Evolutionary conservation across 2,113 vertebrate species (phyloP).

Genomic region (Probosciger aterrimus): DNA sequence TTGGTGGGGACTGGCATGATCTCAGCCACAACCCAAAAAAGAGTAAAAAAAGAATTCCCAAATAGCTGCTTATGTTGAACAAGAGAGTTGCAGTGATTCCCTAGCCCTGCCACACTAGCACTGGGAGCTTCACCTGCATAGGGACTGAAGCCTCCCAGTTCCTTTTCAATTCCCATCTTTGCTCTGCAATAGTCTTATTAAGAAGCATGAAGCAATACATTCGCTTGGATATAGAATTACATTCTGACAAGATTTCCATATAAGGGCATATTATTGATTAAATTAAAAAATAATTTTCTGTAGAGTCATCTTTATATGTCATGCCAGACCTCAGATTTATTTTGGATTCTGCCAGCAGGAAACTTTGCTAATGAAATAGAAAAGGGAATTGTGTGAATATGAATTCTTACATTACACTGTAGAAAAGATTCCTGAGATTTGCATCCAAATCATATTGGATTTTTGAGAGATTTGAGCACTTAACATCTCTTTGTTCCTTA

Average conservation of each 20-base stretch:
- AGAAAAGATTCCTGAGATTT: neutral
- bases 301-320: neutral
- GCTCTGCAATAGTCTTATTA: neutral
- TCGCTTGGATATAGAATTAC: neutral
- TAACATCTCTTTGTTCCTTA: slow-evolving; percentile 13
- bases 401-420: neutral
- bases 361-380: neutral
- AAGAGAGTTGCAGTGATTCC: neutral
- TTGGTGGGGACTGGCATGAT: neutral
- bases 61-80: neutral
- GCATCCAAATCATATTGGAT: neutral
- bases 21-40: neutral
- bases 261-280: neutral
- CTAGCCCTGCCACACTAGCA: neutral
- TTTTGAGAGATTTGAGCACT: neutral
- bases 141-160: neutral
- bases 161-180: neutral
- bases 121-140: neutral
- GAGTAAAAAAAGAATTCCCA: neutral
- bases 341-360: neutral
- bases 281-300: neutral
- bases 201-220: neutral
- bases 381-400: neutral
- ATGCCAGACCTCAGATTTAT: neutral
- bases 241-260: neutral